Conservation (phyloP, 2,113 vertebrate species). For the Hemiprocne comata region DNA sequence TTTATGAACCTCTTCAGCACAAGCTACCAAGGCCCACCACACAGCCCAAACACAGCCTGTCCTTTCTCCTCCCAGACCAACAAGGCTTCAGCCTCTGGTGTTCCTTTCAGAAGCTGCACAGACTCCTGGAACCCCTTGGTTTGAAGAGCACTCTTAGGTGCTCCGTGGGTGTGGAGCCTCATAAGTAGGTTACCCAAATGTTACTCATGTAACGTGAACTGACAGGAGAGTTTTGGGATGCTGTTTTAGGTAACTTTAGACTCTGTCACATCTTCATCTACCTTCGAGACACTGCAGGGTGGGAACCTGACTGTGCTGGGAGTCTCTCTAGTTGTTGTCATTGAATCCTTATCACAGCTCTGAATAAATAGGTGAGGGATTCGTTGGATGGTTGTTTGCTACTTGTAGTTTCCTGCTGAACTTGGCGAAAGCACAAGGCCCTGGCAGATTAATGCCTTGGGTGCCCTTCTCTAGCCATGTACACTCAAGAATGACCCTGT, state of each 20-base stretch:
- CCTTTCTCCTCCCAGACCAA: background rate
- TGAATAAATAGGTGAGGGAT: background rate
- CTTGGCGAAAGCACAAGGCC: background rate
- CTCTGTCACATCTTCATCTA: accelerated
- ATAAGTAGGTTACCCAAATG: background rate
- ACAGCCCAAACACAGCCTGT: background rate
- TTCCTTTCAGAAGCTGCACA: accelerated
- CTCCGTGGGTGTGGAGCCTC: background rate
- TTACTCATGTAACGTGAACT: background rate
- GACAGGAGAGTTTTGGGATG: background rate
- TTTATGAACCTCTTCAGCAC: no score
- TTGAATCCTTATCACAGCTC: background rate
- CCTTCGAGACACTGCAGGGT: background rate
- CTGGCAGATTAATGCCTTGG: background rate
- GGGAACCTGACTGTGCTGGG: background rate
- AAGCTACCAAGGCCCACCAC: no score
- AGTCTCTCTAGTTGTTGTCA: background rate
- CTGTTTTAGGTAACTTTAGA: background rate
- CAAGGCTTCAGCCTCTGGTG: background rate
- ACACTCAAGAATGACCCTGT: background rate
- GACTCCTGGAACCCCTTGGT: background rate
- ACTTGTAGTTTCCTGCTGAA: background rate
- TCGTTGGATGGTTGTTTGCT: background rate
- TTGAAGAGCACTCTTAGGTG: background rate
- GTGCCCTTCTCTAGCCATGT: background rate